phyloP scores from a whole-genome alignment of 23 tunicate genomes.

The Clavelina lepadiformis region DNA sequence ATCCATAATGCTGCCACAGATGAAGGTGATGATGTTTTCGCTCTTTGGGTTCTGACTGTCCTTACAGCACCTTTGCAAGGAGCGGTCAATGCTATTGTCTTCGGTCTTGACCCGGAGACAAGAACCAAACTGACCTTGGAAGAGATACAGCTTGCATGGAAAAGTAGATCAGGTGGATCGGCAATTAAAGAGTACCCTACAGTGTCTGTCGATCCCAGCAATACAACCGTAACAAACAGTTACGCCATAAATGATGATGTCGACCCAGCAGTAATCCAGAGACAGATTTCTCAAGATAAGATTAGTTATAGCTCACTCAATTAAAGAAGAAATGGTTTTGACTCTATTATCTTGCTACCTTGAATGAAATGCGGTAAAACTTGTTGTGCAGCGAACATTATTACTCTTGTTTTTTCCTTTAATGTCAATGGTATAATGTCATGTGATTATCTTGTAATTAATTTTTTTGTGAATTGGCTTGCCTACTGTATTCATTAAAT shows the following conservation, averaged over 20 bases:
- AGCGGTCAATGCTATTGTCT: constrained; percentile 86
- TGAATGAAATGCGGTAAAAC: no score
- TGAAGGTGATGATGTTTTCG: constrained; percentile 80
- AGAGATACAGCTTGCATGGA: constrained; percentile 76
- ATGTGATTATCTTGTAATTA: no score
- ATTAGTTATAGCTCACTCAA: constrained; percentile 19
- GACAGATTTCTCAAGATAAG: constrained; percentile 10
- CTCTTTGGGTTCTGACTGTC: constrained; percentile 75
- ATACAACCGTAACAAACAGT: constrained; percentile 3
- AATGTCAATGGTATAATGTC: no score
- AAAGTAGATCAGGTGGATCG: constrained; percentile 33
- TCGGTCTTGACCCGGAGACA: constrained; percentile 88
- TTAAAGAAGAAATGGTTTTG: no score
- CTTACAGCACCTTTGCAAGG: constrained; percentile 90
- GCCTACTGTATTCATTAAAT: no score
- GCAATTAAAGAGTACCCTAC: constrained; percentile 71
- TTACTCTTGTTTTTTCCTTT: no score
- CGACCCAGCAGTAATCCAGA: neutral
- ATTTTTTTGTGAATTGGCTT: no score
- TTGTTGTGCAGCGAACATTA: no score
- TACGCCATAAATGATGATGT: neutral
- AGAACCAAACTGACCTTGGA: constrained; percentile 48
- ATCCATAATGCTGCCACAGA: constrained; percentile 82
- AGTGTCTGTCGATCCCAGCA: constrained; percentile 10
- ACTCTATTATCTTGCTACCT: no score